Percentiles rank a stretch among this genome's conserved stretches.
These are phyloP conservation scores for Danio jaintianensis DNA, from an alignment of 2,797 vertebrate species.

Conservation along the genomic window DNA sequence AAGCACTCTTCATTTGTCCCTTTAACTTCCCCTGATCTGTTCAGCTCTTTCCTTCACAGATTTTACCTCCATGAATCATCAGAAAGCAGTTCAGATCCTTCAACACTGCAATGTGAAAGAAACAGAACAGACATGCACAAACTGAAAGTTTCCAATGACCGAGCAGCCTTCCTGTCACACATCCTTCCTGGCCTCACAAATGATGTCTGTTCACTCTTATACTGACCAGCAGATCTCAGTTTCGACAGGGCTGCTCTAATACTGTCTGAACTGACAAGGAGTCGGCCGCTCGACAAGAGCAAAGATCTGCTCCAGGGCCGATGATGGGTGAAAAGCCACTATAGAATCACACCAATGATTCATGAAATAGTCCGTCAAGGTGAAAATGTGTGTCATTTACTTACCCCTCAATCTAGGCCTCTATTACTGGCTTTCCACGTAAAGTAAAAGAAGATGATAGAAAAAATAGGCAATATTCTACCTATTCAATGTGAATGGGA, in stretches of 20 bases:
- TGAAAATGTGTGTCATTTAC: neutral
- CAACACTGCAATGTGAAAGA: neutral
- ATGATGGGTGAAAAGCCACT: neutral
- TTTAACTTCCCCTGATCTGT: neutral
- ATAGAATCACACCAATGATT: neutral
- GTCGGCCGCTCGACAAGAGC: neutral
- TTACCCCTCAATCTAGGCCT: neutral
- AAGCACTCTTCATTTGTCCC: neutral
- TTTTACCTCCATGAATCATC: neutral
- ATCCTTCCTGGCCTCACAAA: neutral
- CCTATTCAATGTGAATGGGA: neutral
- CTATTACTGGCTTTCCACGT: neutral
- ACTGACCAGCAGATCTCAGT: neutral
- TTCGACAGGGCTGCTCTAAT: neutral
- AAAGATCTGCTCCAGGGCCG: constrained; percentile 5
- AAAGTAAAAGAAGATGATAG: neutral
- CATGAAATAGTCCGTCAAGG: neutral
- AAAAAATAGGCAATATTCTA: neutral
- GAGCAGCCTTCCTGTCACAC: neutral
- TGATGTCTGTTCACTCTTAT: neutral
- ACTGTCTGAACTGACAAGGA: constrained; percentile 17
- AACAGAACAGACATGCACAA: neutral
- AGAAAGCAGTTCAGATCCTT: neutral
- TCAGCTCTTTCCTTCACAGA: neutral
- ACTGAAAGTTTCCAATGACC: neutral